Conservation (phyloP, 2,797 vertebrate species). For the Mycteria americana region DNA sequence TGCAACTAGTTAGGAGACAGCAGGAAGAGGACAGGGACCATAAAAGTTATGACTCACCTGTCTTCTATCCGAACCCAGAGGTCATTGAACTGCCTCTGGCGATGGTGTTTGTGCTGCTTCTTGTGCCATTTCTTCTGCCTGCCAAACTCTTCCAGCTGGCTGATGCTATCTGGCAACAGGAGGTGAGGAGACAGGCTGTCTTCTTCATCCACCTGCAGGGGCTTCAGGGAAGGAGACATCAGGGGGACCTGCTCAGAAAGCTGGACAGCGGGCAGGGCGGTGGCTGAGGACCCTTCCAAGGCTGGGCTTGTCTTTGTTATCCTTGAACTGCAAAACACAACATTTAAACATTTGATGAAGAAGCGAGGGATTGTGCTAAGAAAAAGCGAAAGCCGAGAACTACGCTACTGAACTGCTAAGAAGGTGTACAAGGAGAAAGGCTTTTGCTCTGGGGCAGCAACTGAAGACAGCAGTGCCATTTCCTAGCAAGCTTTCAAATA, state of each 20-base stretch:
- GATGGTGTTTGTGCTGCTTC: constrained; percentile 84
- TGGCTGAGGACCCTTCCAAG: constrained; percentile 63
- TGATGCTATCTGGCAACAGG: constrained; percentile 92
- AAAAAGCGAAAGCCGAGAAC: neutral
- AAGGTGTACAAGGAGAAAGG: neutral
- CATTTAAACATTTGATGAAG: neutral
- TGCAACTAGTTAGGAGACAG: neutral
- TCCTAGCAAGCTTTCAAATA: neutral
- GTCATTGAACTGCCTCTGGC: constrained; percentile 93
- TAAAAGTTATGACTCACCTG: constrained; percentile 78
- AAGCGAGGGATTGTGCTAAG: neutral
- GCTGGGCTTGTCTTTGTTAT: constrained; percentile 32
- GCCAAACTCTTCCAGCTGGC: constrained; percentile 96
- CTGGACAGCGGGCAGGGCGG: constrained; percentile 67
- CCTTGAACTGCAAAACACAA: constrained; percentile 65
- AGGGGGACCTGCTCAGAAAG: constrained; percentile 73
- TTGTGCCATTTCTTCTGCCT: constrained; percentile 89
- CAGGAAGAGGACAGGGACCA: neutral
- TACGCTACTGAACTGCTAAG: neutral
- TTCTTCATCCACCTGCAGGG: constrained; percentile 65
- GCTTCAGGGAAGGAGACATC: constrained; percentile 55
- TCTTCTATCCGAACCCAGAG: constrained; percentile 97
- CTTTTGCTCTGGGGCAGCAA: neutral
- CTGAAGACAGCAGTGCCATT: neutral
- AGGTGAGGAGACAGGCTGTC: constrained; percentile 86